Conservation (phyloP, 1,140 invertebrate species). For the Dendrolimus kikuchii region DNA sequence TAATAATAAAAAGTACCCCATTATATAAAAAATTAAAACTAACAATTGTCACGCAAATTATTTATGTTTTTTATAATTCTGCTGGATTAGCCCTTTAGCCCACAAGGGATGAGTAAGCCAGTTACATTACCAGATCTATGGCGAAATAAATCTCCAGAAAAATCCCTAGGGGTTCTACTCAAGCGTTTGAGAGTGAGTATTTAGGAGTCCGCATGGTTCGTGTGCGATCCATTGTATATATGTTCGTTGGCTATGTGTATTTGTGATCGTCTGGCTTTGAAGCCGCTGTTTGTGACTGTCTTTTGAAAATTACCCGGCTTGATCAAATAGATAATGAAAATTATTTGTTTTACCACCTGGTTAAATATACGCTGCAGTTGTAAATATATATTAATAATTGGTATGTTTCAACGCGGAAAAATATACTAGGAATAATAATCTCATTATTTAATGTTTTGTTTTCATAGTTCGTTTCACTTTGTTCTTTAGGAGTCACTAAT, state of each 20-base stretch:
- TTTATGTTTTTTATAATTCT: constrained; percentile 14
- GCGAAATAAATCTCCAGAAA: constrained; percentile 55
- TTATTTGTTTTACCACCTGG: too few relatives aligned
- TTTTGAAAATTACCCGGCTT: neutral
- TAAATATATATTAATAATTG: too few relatives aligned
- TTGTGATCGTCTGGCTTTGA: constrained; percentile 29
- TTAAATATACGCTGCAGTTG: too few relatives aligned
- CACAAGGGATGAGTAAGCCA: constrained; percentile 41
- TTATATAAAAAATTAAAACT: too few relatives aligned
- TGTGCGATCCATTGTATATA: constrained; percentile 34
- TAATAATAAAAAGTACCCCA: too few relatives aligned
- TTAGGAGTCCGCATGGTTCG: constrained; percentile 16
- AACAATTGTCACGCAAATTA: constrained; percentile 5
- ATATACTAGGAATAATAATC: too few relatives aligned
- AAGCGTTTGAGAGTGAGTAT: constrained; percentile 60
- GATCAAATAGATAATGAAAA: too few relatives aligned
- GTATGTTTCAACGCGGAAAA: too few relatives aligned
- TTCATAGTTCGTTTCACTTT: too few relatives aligned
- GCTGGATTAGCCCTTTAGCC: constrained; percentile 44
- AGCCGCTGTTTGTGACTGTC: constrained; percentile 18
- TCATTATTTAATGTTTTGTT: too few relatives aligned
- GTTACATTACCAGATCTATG: constrained; percentile 50
- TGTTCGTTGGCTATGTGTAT: constrained; percentile 33
- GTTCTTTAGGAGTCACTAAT: too few relatives aligned
- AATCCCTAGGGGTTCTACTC: constrained; percentile 53